These are phyloP conservation scores for Pao palembangensis DNA, from an alignment of 2,113 vertebrate species.

Conservation along the genomic window DNA sequence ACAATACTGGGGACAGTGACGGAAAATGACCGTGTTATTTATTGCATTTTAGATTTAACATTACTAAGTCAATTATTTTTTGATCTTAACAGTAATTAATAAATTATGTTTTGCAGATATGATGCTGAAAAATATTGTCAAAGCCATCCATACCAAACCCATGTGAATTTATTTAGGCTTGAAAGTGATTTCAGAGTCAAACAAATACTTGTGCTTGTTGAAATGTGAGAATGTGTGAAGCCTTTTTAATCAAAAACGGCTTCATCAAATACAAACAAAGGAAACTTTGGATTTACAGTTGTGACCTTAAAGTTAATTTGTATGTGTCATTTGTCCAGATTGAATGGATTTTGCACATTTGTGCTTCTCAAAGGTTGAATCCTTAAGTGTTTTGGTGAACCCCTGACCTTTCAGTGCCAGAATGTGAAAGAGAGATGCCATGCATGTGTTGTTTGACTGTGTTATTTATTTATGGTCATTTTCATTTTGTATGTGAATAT, in stretches of 20 bases:
- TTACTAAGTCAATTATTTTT: too few relatives aligned
- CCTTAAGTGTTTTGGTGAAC: background rate
- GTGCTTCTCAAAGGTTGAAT: background rate
- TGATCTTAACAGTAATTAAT: too few relatives aligned
- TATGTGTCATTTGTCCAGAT: background rate
- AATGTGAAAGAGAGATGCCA: slow-evolving; percentile 2
- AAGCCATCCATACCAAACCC: background rate
- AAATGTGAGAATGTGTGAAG: background rate
- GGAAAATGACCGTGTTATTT: background rate
- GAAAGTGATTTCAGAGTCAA: slow-evolving; percentile 15
- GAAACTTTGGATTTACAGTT: background rate
- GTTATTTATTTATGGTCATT: background rate
- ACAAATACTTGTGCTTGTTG: background rate
- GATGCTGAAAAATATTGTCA: too few relatives aligned
- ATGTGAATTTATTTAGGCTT: background rate
- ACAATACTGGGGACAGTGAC: slow-evolving; percentile 1
- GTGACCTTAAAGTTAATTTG: too few relatives aligned
- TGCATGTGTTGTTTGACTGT: slow-evolving; percentile 16
- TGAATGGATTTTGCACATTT: background rate
- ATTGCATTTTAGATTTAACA: too few relatives aligned
- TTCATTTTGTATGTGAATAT: slow-evolving; percentile 1
- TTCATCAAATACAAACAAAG: background rate
- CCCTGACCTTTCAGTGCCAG: background rate
- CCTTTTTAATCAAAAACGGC: background rate
- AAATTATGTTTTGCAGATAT: too few relatives aligned